Percentiles rank a stretch among this genome's conserved stretches.
Evolutionary conservation across 2,113 vertebrate species (phyloP).

Genomic region (Cynocephalus volans): DNA sequence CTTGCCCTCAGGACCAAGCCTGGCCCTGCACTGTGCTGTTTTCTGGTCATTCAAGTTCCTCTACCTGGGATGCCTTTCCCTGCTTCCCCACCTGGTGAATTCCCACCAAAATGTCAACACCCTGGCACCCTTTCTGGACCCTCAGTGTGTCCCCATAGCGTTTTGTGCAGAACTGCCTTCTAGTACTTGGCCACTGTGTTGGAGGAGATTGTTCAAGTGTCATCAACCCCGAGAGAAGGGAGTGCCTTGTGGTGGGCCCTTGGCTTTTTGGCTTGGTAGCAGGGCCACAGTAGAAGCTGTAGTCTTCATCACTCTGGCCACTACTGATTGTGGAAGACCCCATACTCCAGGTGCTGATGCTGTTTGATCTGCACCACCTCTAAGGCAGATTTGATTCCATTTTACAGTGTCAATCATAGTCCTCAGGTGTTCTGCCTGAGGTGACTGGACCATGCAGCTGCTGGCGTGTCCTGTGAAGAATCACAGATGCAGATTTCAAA

Average conservation of each 20-base stretch:
- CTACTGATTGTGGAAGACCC: neutral
- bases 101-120: neutral
- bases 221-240: neutral
- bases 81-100: neutral
- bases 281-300: neutral
- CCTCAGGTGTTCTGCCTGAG: neutral
- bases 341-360: neutral
- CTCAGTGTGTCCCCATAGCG: accelerated
- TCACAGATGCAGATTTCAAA: neutral
- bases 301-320: neutral
- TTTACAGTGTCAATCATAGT: neutral
- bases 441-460: neutral
- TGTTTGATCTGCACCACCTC: neutral
- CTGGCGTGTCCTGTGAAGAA: neutral
- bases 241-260: neutral
- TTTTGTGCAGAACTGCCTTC: neutral
- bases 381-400: neutral
- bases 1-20: neutral
- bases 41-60: neutral
- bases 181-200: neutral
- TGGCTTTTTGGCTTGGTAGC: neutral
- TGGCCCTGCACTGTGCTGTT: neutral
- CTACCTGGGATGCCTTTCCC: neutral
- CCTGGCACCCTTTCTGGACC: neutral
- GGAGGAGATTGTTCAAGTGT: neutral